A percentile compares a stretch with the other conserved stretches of the same genome.
phyloP scores from a whole-genome alignment of 2,888 invertebrate genomes.

The Dicyrtomina minuta region DNA sequence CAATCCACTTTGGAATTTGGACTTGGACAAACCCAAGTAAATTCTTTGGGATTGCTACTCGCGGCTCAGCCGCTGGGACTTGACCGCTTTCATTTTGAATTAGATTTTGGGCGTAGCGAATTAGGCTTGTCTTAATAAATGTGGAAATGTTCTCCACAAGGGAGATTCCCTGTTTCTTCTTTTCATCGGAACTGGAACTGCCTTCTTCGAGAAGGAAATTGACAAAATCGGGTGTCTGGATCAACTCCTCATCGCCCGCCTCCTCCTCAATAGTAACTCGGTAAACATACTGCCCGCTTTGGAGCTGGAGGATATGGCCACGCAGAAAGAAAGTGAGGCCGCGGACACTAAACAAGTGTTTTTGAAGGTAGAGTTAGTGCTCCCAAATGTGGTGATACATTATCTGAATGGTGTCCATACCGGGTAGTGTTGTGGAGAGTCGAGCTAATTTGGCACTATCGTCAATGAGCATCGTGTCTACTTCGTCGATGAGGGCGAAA shows the following conservation, averaged over 20 bases:
- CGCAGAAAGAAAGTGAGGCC: background rate
- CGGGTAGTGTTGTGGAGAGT: too few species aligned
- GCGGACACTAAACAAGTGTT: background rate
- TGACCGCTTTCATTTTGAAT: slow-evolving; percentile 22
- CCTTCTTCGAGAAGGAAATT: background rate
- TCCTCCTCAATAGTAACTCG: background rate
- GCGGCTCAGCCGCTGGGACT: too few species aligned
- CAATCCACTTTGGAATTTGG: too few species aligned
- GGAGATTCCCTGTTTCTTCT: slow-evolving; percentile 14
- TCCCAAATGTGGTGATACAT: slow-evolving; percentile 31
- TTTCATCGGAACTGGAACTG: too few species aligned
- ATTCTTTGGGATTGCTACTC: too few species aligned
- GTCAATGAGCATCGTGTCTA: too few species aligned
- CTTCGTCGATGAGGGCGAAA: slow-evolving; percentile 41
- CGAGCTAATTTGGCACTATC: too few species aligned
- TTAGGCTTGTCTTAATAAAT: slow-evolving; percentile 10
- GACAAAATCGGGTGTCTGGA: background rate
- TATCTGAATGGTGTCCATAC: too few species aligned
- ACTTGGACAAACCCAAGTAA: too few species aligned
- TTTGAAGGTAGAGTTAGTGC: slow-evolving; percentile 16
- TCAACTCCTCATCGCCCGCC: background rate
- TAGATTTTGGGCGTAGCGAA: too few species aligned
- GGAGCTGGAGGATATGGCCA: slow-evolving; percentile 19
- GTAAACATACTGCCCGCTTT: too few species aligned
- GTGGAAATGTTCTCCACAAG: background rate